phyloP scores from a whole-genome alignment of 2,113 vertebrate species.

The Panthera tigris region DNA sequence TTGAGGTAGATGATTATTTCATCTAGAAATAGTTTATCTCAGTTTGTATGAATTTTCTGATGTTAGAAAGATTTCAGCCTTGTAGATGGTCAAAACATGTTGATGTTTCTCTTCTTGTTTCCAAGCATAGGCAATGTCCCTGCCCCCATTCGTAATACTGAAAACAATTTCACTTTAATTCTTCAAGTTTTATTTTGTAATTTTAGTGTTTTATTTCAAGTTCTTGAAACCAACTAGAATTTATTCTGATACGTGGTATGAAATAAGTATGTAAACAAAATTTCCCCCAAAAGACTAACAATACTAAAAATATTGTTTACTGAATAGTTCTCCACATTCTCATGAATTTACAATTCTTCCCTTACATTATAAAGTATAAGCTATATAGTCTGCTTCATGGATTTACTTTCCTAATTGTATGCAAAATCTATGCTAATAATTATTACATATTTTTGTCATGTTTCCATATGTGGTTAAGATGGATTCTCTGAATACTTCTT shows the following conservation, averaged over 20 bases:
- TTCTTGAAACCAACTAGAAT: slow-evolving; percentile 39
- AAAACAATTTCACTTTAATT: slow-evolving; percentile 25
- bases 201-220: slow-evolving; percentile 44
- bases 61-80: not conserved
- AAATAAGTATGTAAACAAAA: not conserved
- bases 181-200: slow-evolving; percentile 18
- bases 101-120: not conserved
- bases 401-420: slow-evolving; percentile 27
- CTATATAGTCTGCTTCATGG: not conserved
- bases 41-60: slow-evolving; percentile 6
- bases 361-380: slow-evolving; percentile 13
- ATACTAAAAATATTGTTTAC: not conserved
- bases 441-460: not conserved
- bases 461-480: not conserved
- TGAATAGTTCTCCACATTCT: not conserved
- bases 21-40: slow-evolving; percentile 21
- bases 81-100: not conserved
- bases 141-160: not conserved
- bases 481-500: not conserved
- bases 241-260: slow-evolving; percentile 14
- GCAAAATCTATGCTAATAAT: not conserved
- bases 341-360: not conserved
- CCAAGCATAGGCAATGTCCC: not conserved
- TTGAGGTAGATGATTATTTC: slow-evolving; percentile 17
- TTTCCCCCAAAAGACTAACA: not conserved